These are phyloP conservation scores for Monochamus saltuarius DNA, from an alignment of 1,140 invertebrate genomes.

Conservation along the genomic window DNA sequence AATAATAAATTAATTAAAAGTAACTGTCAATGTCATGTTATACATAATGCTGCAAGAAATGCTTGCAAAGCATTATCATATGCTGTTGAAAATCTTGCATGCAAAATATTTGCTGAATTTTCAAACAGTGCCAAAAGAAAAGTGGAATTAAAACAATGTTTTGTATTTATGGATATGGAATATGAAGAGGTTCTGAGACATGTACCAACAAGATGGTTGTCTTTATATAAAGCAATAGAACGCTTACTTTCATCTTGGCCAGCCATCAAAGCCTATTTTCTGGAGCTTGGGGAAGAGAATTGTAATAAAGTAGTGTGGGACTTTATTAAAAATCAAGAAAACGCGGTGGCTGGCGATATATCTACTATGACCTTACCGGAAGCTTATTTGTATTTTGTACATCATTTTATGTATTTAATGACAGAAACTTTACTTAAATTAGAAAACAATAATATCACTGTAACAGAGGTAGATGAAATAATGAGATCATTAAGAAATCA, in stretches of 20 bases:
- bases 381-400: too few species aligned
- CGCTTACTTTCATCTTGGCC: not conserved
- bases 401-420: too few species aligned
- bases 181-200: not conserved
- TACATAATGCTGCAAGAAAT: not conserved
- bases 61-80: not conserved
- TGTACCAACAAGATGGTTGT: conserved; percentile 2
- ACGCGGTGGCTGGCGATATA: too few species aligned
- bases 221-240: not conserved
- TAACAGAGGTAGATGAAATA: too few species aligned
- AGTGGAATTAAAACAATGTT: not conserved
- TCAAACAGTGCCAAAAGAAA: not conserved
- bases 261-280: conserved; percentile 1
- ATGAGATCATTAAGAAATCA: too few species aligned
- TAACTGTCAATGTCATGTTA: conserved; percentile 1
- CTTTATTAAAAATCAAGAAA: too few species aligned
- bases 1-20: not conserved
- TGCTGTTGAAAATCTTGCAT: not conserved
- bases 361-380: too few species aligned
- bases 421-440: too few species aligned
- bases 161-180: not conserved
- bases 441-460: too few species aligned
- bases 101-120: not conserved
- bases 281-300: not conserved
- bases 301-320: not conserved